These are phyloP conservation scores for Trialeurodes vaporariorum DNA, from an alignment of 1,140 invertebrate species.

Conservation along the genomic window DNA sequence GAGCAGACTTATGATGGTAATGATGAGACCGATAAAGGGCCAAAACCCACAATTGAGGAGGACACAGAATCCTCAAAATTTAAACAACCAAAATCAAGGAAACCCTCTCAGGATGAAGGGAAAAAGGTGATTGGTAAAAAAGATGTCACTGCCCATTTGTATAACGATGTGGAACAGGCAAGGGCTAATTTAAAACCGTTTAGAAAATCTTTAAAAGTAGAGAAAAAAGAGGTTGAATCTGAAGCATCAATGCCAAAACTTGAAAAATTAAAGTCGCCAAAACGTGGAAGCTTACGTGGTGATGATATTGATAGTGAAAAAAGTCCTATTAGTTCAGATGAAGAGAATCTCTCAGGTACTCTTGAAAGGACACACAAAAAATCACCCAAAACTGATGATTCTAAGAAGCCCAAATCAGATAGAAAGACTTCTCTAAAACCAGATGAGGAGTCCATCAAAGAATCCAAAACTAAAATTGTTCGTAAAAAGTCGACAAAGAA, in stretches of 20 bases:
- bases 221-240: neutral
- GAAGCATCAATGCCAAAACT: neutral
- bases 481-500: neutral
- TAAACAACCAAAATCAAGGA: too few relatives aligned
- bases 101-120: too few relatives aligned
- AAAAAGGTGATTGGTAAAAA: neutral
- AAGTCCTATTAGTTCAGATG: neutral
- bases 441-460: neutral
- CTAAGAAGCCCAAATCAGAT: neutral
- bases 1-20: neutral
- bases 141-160: neutral
- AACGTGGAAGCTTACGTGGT: neutral
- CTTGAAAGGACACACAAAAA: neutral
- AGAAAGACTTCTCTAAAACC: neutral
- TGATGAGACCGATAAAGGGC: slow-evolving; percentile 1
- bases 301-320: neutral
- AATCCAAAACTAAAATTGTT: neutral
- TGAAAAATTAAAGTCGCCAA: neutral
- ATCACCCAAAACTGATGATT: neutral
- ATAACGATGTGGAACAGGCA: neutral
- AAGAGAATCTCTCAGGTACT: neutral
- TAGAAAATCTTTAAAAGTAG: neutral
- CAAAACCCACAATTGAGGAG: neutral
- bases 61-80: too few relatives aligned
- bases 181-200: neutral